Evolutionary conservation across 2,113 vertebrate species (phyloP).

Genomic region (Ophiodon elongatus): DNA sequence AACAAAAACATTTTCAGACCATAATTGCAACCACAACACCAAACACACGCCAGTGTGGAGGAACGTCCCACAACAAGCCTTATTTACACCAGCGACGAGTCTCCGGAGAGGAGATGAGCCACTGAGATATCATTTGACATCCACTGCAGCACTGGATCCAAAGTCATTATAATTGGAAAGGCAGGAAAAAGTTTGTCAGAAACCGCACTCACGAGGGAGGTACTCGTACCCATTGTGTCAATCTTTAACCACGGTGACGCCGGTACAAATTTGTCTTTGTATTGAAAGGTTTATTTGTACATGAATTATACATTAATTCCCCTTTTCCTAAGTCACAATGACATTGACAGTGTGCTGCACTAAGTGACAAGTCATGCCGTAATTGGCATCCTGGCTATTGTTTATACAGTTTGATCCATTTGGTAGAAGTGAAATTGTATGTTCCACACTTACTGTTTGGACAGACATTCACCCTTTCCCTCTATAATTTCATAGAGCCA

Average conservation of each 20-base stretch:
- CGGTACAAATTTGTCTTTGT: conserved; percentile 57
- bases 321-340: conserved; percentile 41
- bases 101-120: conserved; percentile 53
- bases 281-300: conserved; percentile 70
- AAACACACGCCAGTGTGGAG: conserved; percentile 21
- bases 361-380: conserved; percentile 43
- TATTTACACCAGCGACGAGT: conserved; percentile 58
- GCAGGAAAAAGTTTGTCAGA: conserved; percentile 70
- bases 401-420: conserved; percentile 50
- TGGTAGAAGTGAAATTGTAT: conserved; percentile 16
- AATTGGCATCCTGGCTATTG: conserved; percentile 54
- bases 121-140: conserved; percentile 60
- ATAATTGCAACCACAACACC: conserved; percentile 47
- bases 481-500: conserved; percentile 16
- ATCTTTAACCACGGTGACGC: conserved; percentile 58
- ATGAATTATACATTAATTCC: conserved; percentile 68
- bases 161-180: conserved; percentile 77
- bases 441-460: conserved; percentile 26
- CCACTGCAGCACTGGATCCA: conserved; percentile 53
- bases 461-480: conserved; percentile 17
- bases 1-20: conserved; percentile 10
- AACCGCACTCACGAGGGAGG: conserved; percentile 54
- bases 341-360: conserved; percentile 26
- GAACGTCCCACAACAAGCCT: conserved; percentile 46
- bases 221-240: conserved; percentile 75